phyloP scores from a whole-genome alignment of 2,113 vertebrate genomes.

The crab-eating macaque (Macaca fascicularis) region T2T-MFA8v1.1 NC_088386.1:110879501-110880000 shows the following conservation, averaged over 20 bases:
- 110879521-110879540: constrained; percentile 25
- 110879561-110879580: background rate
- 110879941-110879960: background rate
- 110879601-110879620: constrained; percentile 61
- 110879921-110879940: background rate
- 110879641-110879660: background rate
- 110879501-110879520: constrained; percentile 66
- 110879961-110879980: background rate
- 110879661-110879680: constrained; percentile 9
- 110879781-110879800: background rate
- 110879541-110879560: background rate
- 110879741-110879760: background rate
- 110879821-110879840: background rate
- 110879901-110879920: constrained; percentile 21
- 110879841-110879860: constrained; percentile 36
- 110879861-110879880: constrained; percentile 59
- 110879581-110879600: constrained; percentile 31
- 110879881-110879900: constrained; percentile 55
- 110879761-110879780: background rate
- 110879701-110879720: constrained; percentile 51
- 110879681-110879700: constrained; percentile 70
- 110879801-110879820: background rate
- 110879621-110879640: background rate
- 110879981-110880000: background rate
- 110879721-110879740: background rate